These are phyloP conservation scores for Ornithoptera priamus DNA, from an alignment of 2,888 invertebrate genomes.

Conservation along the genomic window DNA sequence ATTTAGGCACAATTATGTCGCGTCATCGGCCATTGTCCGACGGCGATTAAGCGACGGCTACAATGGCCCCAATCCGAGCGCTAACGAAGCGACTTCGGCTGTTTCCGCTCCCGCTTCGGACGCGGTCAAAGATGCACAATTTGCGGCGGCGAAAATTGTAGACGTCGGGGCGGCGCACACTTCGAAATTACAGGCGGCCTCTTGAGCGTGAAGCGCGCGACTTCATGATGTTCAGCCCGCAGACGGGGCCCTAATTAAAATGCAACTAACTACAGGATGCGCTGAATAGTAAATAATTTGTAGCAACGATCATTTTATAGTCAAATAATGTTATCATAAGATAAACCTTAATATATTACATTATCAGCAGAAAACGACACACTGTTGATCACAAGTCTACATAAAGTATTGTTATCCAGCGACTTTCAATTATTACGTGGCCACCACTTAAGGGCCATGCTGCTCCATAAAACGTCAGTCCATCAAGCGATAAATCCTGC, in stretches of 20 bases:
- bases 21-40: slow-evolving; percentile 74
- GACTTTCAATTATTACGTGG: too few species aligned
- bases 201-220: slow-evolving; percentile 31
- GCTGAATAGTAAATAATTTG: background rate
- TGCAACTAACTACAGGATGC: background rate
- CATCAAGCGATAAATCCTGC: too few species aligned
- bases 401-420: too few species aligned
- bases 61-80: slow-evolving; percentile 71
- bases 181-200: slow-evolving; percentile 40
- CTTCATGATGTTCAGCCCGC: slow-evolving; percentile 8
- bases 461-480: too few species aligned
- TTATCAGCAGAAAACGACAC: too few species aligned
- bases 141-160: slow-evolving; percentile 72
- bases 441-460: too few species aligned
- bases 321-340: too few species aligned
- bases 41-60: slow-evolving; percentile 64
- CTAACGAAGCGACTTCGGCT: slow-evolving; percentile 76
- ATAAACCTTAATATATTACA: too few species aligned
- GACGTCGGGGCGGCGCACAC: slow-evolving; percentile 34
- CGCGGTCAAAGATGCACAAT: slow-evolving; percentile 73
- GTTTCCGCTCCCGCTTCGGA: slow-evolving; percentile 66
- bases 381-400: too few species aligned
- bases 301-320: too few species aligned
- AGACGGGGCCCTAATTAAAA: slow-evolving; percentile 11
- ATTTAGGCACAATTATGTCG: slow-evolving; percentile 74